Base-by-base conservation (phyloP, 2,888 invertebrate species). In the Limnephilus rhombicus region DNA sequence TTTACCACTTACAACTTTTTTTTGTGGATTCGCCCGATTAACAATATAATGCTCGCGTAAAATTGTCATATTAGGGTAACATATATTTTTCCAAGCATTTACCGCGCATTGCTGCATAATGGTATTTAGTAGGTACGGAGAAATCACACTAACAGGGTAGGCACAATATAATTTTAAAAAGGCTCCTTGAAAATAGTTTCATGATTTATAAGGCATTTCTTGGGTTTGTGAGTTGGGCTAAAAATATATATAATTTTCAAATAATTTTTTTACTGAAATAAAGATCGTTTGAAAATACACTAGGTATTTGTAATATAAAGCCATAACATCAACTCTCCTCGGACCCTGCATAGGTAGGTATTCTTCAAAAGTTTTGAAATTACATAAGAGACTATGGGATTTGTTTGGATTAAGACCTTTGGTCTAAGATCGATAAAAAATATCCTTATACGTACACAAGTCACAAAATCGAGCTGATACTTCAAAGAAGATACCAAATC, bases 401-500 rank as follows among this genome's bases (percentile, higher is more conserved):
- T 82, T 82, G 31, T 82, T 82, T 34, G 34, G 82, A 82, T 82
- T 82, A 82, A 31, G 34, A 12, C 4, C 29, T 31, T 82, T 82
- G 82, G 82, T 18, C 34, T 31, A 82, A 82, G 82, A 34, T 82
- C 31, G 82, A 34, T 34, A 82, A 82, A 82, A 82, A 31, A 34
- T 34, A 82, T 82, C 29, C 82, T n/a, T 34, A 34, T 34, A 82
- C 82, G 31, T 34, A 82, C 82, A 82, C 15, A 82, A 34, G 34
- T 82, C 15, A 82, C 82, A 31, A 82, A 82, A 82, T 34, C 82
- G 31, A 31, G 34, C 82, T 82, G 82, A 82, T 82, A 31, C 82
- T 82, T 82, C 82, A 82, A 82, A 82, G 34, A 34, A 82, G 82
- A 82, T 82, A 82, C 34, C 82, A 34, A 82, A 82, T 82, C 82